A percentile compares a stretch with the other conserved stretches of the same genome.
Evolutionary conservation across 2,113 vertebrate genomes (phyloP).

Genomic region (Mormyrus lacerda): DNA sequence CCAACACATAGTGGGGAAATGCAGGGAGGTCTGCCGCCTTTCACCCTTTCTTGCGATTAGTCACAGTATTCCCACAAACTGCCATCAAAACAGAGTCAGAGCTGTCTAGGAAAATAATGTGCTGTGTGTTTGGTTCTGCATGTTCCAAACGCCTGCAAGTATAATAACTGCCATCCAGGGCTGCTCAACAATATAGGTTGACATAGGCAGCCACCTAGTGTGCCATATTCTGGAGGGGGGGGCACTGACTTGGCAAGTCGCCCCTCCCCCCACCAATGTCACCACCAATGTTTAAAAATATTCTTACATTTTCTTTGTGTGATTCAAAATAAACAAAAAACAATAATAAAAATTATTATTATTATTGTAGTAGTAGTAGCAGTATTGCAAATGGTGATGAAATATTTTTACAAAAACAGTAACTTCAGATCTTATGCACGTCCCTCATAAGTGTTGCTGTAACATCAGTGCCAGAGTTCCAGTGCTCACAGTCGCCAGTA

Average conservation of each 20-base stretch:
- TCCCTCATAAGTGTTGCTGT: neutral
- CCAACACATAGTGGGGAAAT: neutral
- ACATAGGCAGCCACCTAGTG: neutral
- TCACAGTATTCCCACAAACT: neutral
- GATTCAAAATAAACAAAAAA: neutral
- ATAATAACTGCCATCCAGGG: neutral
- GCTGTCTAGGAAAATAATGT: neutral
- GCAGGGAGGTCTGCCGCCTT: neutral
- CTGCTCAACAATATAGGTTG: neutral
- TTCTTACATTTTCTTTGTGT: neutral
- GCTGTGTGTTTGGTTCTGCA: neutral
- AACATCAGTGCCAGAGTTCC: neutral
- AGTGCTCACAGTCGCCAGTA: neutral
- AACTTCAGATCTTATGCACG: neutral
- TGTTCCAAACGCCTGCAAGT: neutral
- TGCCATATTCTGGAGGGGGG: neutral
- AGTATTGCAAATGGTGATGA: neutral
- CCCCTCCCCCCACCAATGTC: too few species aligned
- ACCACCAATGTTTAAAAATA: neutral
- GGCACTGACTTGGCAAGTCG: too few species aligned
- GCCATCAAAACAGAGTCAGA: neutral
- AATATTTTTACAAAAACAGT: neutral
- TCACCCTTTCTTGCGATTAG: neutral
- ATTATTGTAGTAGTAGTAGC: neutral
- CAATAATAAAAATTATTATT: neutral